Conservation (phyloP, 2,113 vertebrate species). For the Pseudorasbora parva region DNA sequence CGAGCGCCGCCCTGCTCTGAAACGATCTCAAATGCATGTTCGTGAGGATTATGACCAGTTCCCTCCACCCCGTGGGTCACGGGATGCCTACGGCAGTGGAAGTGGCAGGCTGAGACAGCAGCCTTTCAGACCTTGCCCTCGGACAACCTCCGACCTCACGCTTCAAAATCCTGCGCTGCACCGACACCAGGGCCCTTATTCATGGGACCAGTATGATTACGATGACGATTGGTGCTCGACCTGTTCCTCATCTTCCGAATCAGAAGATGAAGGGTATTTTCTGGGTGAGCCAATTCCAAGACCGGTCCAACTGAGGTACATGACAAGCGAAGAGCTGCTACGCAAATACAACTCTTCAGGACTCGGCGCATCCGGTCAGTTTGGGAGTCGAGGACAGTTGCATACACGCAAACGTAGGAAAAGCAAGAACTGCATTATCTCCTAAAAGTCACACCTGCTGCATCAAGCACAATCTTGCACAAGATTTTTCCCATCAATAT, state of each 20-base stretch:
- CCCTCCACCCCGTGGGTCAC: slow-evolving; percentile 81
- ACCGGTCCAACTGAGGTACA: slow-evolving; percentile 89
- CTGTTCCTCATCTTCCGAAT: slow-evolving; percentile 97
- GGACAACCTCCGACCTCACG: slow-evolving; percentile 94
- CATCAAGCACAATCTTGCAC: slow-evolving; percentile 41
- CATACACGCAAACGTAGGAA: slow-evolving; percentile 93
- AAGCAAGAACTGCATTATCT: slow-evolving; percentile 99
- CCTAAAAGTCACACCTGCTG: slow-evolving; percentile 73
- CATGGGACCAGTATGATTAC: slow-evolving; percentile 82
- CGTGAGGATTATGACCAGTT: slow-evolving; percentile 92
- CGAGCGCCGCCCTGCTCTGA: slow-evolving; percentile 82
- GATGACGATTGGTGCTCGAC: slow-evolving; percentile 95
- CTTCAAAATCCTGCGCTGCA: slow-evolving; percentile 90
- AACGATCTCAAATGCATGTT: slow-evolving; percentile 81
- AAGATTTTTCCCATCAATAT: slow-evolving; percentile 51
- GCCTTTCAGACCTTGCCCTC: slow-evolving; percentile 87
- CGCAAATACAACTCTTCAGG: slow-evolving; percentile 88
- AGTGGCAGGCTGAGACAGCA: slow-evolving; percentile 76
- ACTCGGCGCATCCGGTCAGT: slow-evolving; percentile 80
- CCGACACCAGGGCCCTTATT: slow-evolving; percentile 83
- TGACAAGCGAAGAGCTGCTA: slow-evolving; percentile 92
- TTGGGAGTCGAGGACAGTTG: slow-evolving; percentile 84
- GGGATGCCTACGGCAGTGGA: slow-evolving; percentile 75
- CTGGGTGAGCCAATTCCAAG: slow-evolving; percentile 95
- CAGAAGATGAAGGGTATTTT: slow-evolving; percentile 98